Conservation (phyloP, 2,888 invertebrate genomes). For the Graphium colonna region DNA sequence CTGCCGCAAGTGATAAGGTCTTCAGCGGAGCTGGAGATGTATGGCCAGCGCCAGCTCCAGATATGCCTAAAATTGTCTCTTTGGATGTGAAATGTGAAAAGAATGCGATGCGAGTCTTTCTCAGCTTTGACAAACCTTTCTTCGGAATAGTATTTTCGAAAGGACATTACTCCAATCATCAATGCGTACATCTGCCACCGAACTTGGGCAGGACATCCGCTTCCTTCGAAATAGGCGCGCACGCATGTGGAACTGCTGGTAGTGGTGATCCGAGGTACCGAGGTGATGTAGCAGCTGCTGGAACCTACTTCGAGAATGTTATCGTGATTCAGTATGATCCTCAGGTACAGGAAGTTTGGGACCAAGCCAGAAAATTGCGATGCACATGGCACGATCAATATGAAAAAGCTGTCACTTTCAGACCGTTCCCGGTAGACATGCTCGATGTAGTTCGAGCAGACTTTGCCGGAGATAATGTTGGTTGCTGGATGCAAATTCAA, state of each 20-base stretch:
- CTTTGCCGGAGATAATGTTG: conserved; percentile 96
- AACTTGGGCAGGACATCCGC: conserved; percentile 92
- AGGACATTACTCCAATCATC: conserved; percentile 95
- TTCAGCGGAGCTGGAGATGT: conserved; percentile 85
- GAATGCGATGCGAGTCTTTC: conserved; percentile 94
- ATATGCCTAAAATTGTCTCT: conserved; percentile 96
- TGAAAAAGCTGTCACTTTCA: conserved; percentile 96
- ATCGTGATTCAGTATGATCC: conserved; percentile 96
- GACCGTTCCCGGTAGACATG: conserved; percentile 97
- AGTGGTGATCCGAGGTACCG: conserved; percentile 96
- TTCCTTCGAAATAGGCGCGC: conserved; percentile 94
- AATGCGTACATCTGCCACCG: conserved; percentile 94
- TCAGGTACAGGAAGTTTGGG: conserved; percentile 97
- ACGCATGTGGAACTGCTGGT: conserved; percentile 94
- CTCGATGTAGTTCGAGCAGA: conserved; percentile 96
- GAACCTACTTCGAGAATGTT: conserved; percentile 96
- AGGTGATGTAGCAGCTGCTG: conserved; percentile 92
- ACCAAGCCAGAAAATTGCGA: conserved; percentile 93
- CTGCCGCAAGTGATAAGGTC: conserved; percentile 81
- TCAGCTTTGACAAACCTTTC: conserved; percentile 97
- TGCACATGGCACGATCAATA: conserved; percentile 98
- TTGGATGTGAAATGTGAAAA: conserved; percentile 97
- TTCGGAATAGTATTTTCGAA: conserved; percentile 97
- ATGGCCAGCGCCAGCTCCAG: conserved; percentile 92
- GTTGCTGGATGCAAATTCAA: conserved; percentile 99